Conservation (phyloP, 1,140 invertebrate genomes). For the Mesaphorura yosii region DNA sequence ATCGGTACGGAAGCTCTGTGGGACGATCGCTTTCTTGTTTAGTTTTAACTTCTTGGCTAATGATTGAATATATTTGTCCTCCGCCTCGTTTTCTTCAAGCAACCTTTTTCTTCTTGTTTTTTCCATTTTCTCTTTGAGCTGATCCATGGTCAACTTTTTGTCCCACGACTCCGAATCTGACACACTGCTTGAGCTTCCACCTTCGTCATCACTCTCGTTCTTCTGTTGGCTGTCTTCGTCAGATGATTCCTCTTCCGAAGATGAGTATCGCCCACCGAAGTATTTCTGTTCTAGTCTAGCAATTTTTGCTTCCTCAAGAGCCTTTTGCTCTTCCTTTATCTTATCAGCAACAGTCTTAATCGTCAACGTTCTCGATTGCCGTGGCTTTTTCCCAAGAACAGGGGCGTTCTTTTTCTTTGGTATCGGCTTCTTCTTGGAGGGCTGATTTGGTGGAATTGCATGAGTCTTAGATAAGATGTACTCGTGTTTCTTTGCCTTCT, state of each 20-base stretch:
- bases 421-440: conserved; percentile 10
- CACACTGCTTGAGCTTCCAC: conserved; percentile 12
- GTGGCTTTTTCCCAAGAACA: too few relatives aligned
- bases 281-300: neutral
- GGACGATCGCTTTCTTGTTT: conserved; percentile 61
- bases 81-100: conserved; percentile 56
- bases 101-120: conserved; percentile 51
- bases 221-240: neutral
- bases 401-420: conserved; percentile 6
- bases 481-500: conserved; percentile 43
- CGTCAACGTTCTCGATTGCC: too few relatives aligned
- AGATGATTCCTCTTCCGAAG: too few relatives aligned
- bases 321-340: conserved; percentile 30
- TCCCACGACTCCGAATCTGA: conserved; percentile 7
- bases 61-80: conserved; percentile 65
- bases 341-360: conserved; percentile 29
- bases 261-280: too few relatives aligned
- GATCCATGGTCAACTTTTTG: too few relatives aligned
- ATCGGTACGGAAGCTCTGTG: conserved; percentile 65
- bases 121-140: conserved; percentile 36
- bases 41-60: conserved; percentile 73
- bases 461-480: conserved; percentile 38
- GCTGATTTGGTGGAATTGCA: neutral
- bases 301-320: conserved; percentile 1
- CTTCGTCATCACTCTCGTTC: conserved; percentile 22